These are phyloP conservation scores for Scalopus aquaticus DNA, from an alignment of 2,113 vertebrate species.

Conservation along the genomic window DNA sequence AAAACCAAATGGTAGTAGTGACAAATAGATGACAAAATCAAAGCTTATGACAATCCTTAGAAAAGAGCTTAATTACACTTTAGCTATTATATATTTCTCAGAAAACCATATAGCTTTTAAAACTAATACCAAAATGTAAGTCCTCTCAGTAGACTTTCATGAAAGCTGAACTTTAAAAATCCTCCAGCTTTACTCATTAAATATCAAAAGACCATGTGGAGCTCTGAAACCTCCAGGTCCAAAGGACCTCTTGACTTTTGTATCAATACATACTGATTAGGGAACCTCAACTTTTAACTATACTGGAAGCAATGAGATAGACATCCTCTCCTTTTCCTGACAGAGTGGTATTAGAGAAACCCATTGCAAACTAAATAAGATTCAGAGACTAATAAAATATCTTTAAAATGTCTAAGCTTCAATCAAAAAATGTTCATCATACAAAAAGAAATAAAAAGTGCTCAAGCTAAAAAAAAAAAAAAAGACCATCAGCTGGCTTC, in stretches of 20 bases:
- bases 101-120: background rate
- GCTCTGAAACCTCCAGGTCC: background rate
- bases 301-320: background rate
- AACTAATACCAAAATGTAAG: background rate
- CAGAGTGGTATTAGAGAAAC: background rate
- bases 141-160: background rate
- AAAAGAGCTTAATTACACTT: background rate
- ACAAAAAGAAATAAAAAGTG: background rate
- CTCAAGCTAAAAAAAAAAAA: background rate
- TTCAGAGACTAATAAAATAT: background rate
- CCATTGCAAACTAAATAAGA: background rate
- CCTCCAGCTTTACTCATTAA: background rate
- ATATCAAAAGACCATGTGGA: background rate
- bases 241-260: background rate
- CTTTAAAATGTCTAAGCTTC: background rate
- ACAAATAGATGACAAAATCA: background rate
- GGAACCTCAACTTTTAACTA: background rate
- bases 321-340: background rate
- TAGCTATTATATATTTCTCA: background rate
- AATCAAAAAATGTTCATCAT: background rate
- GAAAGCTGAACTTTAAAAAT: background rate
- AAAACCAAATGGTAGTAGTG: background rate
- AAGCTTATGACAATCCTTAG: background rate
- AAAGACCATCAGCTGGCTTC: background rate
- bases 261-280: background rate